Percentiles rank a stretch among this genome's conserved stretches.
phyloP scores from a whole-genome alignment of 1,140 invertebrate species.

The Papilio xuthus region DNA sequence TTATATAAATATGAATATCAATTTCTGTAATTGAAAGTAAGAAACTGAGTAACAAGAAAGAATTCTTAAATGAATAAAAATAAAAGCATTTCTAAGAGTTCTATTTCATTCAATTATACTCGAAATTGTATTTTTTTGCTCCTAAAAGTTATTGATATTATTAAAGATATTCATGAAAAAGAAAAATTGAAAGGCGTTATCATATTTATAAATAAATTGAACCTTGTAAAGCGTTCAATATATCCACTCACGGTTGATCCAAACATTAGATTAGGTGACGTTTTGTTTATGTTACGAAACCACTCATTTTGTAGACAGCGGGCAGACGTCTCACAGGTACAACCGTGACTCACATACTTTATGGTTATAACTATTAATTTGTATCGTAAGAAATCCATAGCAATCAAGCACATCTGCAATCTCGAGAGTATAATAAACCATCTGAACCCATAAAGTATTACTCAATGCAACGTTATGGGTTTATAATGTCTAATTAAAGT shows the following conservation, averaged over 20 bases:
- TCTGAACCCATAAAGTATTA: slow-evolving; percentile 51
- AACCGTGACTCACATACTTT: slow-evolving; percentile 33
- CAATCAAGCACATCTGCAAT: slow-evolving; percentile 17
- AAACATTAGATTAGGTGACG: slow-evolving; percentile 32
- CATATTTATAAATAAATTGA: slow-evolving; percentile 14
- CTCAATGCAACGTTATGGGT: slow-evolving; percentile 53
- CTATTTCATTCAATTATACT: too few species aligned
- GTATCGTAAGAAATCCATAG: slow-evolving; percentile 16
- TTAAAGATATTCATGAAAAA: neutral
- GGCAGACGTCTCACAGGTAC: slow-evolving; percentile 37
- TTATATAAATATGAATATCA: too few species aligned
- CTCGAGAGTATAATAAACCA: slow-evolving; percentile 39
- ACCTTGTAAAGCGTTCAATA: slow-evolving; percentile 30
- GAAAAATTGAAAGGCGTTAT: neutral
- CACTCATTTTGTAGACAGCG: slow-evolving; percentile 37
- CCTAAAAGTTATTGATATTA: too few species aligned
- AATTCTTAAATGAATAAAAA: too few species aligned
- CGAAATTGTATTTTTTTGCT: too few species aligned
- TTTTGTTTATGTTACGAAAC: slow-evolving; percentile 34
- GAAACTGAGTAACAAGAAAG: too few species aligned
- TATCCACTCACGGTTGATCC: slow-evolving; percentile 33
- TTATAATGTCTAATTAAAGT: slow-evolving; percentile 63
- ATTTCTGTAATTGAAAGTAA: too few species aligned
- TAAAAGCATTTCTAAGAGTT: too few species aligned
- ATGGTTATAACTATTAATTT: slow-evolving; percentile 28